phyloP scores from a whole-genome alignment of 2,113 vertebrate genomes.

The Chionis minor region DNA sequence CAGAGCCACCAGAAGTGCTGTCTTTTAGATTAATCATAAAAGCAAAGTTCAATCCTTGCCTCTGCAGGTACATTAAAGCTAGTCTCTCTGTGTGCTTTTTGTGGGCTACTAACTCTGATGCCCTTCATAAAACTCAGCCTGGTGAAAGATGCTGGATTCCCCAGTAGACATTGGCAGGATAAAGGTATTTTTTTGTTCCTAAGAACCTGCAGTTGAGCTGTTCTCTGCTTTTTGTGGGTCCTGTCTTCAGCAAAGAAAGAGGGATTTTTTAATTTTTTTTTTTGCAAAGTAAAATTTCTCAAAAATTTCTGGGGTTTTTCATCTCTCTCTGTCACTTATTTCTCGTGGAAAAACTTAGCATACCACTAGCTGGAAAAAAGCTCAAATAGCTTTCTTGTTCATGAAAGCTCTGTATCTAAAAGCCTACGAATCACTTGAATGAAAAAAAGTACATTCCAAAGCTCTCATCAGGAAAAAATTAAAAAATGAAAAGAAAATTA shows the following conservation, averaged over 20 bases:
- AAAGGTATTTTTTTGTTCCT: slow-evolving; percentile 8
- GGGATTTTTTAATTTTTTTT: not conserved
- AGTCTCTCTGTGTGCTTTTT: not conserved
- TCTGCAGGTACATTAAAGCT: not conserved
- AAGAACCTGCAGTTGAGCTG: not conserved
- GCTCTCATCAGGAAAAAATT: not conserved
- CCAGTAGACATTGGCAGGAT: not conserved
- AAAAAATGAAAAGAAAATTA: too few relatives aligned
- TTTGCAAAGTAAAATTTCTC: not conserved
- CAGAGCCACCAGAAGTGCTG: not conserved
- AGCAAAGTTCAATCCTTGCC: not conserved
- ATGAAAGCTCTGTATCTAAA: not conserved
- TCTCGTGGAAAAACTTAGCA: not conserved
- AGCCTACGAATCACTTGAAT: not conserved
- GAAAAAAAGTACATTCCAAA: not conserved
- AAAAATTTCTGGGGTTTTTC: not conserved
- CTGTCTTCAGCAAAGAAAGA: not conserved
- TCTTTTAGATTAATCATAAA: slow-evolving; percentile 22
- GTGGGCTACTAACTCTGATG: not conserved
- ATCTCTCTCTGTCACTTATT: not conserved
- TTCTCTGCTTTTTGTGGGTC: not conserved
- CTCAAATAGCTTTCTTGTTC: not conserved
- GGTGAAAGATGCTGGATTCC: not conserved
- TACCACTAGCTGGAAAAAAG: not conserved
- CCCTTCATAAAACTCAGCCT: not conserved